Evolutionary conservation across 2,797 vertebrate species (phyloP).

Genomic region (Acipenser oxyrinchus): DNA sequence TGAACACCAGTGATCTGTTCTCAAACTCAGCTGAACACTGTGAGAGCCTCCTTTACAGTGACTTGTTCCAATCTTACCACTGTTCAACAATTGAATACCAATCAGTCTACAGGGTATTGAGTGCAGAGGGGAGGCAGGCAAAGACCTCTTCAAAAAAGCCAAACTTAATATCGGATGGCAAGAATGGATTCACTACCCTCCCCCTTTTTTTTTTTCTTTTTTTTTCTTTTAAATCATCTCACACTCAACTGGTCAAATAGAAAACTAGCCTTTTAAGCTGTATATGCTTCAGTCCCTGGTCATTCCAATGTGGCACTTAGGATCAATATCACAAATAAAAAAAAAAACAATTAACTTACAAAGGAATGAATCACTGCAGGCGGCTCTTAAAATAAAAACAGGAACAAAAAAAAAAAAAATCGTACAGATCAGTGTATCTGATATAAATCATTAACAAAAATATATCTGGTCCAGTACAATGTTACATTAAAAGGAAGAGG

Average conservation of each 20-base stretch:
- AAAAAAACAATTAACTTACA: constrained; percentile 52
- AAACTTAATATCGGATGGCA: too few species aligned
- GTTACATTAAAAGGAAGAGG: constrained; percentile 16
- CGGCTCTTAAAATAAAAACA: constrained; percentile 49
- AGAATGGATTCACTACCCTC: too few species aligned
- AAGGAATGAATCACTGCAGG: constrained; percentile 48
- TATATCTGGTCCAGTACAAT: constrained; percentile 6
- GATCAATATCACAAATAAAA: constrained; percentile 35
- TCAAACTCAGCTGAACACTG: too few species aligned
- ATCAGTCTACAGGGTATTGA: too few species aligned
- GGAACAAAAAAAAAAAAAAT: constrained; percentile 41
- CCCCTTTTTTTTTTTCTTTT: too few species aligned
- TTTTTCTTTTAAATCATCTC: constrained; percentile 1
- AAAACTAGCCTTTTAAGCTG: not conserved
- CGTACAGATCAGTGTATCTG: constrained; percentile 36
- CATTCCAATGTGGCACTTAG: constrained; percentile 27
- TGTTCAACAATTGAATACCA: too few species aligned
- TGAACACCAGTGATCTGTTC: too few species aligned
- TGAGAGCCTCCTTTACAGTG: too few species aligned
- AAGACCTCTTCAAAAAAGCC: too few species aligned
- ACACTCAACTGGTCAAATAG: too few species aligned
- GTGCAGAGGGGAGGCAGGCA: too few species aligned
- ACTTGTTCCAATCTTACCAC: too few species aligned
- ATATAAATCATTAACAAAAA: constrained; percentile 32
- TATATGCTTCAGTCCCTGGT: constrained; percentile 1